Evolutionary conservation across 2,113 vertebrate genomes (phyloP).

Genomic region (Sakesphorus luctuosus): DNA sequence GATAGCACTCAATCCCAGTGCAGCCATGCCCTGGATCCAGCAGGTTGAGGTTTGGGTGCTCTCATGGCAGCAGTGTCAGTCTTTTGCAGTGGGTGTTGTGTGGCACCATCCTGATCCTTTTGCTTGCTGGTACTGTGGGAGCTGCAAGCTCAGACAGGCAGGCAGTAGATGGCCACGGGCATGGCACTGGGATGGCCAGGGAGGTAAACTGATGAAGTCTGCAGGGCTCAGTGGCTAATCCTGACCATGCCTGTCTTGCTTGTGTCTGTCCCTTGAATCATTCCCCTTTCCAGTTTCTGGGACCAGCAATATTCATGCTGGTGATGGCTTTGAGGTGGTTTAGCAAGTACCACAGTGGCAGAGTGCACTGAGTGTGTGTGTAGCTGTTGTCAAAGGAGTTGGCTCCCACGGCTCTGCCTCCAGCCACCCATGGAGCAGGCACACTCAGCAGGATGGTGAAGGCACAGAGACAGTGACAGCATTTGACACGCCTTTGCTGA

Average conservation of each 20-base stretch:
- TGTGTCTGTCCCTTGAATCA: not conserved
- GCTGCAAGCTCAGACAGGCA: not conserved
- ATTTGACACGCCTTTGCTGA: not conserved
- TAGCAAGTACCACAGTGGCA: not conserved
- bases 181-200: not conserved
- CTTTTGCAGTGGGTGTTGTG: not conserved
- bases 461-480: not conserved
- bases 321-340: not conserved
- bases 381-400: not conserved
- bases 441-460: not conserved
- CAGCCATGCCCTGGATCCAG: not conserved
- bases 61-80: not conserved
- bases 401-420: not conserved
- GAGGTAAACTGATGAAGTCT: not conserved
- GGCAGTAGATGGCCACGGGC: fast-evolving
- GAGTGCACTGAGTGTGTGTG: not conserved
- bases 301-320: fast-evolving
- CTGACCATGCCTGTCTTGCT: not conserved
- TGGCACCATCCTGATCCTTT: not conserved
- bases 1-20: not conserved
- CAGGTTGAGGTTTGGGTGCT: not conserved
- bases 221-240: not conserved
- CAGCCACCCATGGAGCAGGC: not conserved
- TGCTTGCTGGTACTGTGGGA: not conserved
- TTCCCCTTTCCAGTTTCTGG: not conserved